These are phyloP conservation scores for Trichosurus vulpecula DNA, from an alignment of 2,797 vertebrate species.

Conservation along the genomic window DNA sequence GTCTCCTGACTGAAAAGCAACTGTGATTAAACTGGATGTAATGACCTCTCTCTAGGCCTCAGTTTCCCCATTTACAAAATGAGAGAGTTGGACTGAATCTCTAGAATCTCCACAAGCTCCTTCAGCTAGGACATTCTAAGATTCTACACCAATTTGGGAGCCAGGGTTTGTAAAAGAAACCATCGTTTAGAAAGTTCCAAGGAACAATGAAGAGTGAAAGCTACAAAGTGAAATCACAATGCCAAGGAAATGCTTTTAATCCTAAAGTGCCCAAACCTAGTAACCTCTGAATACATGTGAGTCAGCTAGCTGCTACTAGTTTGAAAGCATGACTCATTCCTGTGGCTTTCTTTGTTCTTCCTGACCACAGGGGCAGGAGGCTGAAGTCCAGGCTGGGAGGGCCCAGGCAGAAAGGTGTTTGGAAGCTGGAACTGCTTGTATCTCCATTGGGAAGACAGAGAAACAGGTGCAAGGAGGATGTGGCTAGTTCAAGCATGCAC, in stretches of 20 bases:
- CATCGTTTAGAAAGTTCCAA: background rate
- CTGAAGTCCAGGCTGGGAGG: too few relatives aligned
- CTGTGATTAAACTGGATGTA: background rate
- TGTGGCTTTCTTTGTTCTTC: too few relatives aligned
- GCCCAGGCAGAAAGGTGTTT: background rate
- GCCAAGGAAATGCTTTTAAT: background rate
- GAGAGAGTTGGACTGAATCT: background rate
- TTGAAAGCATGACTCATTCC: background rate
- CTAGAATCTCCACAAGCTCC: background rate
- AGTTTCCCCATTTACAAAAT: background rate
- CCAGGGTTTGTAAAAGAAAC: too few relatives aligned
- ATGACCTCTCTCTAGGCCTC: background rate
- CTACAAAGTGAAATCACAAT: background rate
- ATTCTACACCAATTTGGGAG: background rate
- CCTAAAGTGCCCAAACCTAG: background rate
- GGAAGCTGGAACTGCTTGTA: background rate
- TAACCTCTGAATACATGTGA: background rate
- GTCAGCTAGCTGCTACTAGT: too few relatives aligned
- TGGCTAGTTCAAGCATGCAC: background rate
- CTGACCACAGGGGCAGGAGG: background rate
- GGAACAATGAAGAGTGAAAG: background rate
- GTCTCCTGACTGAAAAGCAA: background rate
- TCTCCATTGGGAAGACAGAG: background rate
- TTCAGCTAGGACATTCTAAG: background rate
- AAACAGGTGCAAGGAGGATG: background rate